These are phyloP conservation scores for Epistrophe grossulariae DNA, from an alignment of 2,888 invertebrate species.

Conservation along the genomic window DNA sequence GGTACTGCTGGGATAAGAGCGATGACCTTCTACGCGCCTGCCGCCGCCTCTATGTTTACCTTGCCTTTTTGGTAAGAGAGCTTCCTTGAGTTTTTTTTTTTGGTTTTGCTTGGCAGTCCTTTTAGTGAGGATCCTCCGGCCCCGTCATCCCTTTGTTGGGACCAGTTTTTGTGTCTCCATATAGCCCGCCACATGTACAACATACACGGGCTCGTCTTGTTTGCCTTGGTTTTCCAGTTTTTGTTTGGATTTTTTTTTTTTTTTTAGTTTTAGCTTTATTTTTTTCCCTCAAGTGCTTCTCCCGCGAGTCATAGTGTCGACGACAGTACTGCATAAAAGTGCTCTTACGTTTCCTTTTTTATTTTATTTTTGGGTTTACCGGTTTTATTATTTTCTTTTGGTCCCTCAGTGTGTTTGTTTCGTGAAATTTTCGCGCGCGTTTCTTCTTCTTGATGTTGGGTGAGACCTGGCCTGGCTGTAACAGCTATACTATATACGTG, in stretches of 20 bases:
- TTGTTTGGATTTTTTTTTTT: too few species aligned
- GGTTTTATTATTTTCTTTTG: constrained; percentile 1
- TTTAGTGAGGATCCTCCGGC: constrained; percentile 51
- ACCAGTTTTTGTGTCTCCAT: constrained; percentile 67
- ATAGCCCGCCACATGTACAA: constrained; percentile 41
- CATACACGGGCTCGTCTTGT: constrained; percentile 55
- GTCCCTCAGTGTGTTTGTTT: constrained; percentile 14
- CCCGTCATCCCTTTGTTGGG: constrained; percentile 35
- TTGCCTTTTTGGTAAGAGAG: constrained; percentile 67
- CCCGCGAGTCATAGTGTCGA: constrained; percentile 59
- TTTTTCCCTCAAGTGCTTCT: constrained; percentile 55
- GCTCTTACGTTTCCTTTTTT: constrained; percentile 30
- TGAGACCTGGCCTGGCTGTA: not conserved
- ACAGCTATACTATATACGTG: constrained; percentile 9
- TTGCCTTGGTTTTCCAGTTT: constrained; percentile 74
- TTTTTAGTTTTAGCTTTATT: constrained; percentile 19
- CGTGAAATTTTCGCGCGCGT: constrained; percentile 65
- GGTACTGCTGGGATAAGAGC: constrained; percentile 50
- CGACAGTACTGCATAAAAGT: constrained; percentile 52
- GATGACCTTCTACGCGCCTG: constrained; percentile 74
- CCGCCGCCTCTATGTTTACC: constrained; percentile 68
- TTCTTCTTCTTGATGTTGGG: constrained; percentile 26
- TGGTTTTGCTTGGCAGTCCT: constrained; percentile 56
- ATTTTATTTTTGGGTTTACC: constrained; percentile 6
- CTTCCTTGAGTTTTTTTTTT: constrained; percentile 65